phyloP scores from a whole-genome alignment of 2,113 vertebrate genomes.

The Oryzias javanicus region DNA sequence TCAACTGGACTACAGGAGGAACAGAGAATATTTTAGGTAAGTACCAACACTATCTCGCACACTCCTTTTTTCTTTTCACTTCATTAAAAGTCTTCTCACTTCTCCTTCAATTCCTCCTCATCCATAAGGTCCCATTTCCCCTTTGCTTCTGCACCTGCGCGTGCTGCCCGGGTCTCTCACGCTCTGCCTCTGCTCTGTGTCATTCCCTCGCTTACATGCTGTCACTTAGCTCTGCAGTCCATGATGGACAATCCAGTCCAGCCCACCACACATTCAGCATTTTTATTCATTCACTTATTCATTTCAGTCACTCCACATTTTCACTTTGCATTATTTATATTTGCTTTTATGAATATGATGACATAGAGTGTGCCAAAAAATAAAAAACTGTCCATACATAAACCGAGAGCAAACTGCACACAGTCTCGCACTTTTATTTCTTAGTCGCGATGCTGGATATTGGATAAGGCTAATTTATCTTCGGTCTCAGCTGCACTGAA shows the following conservation, averaged over 20 bases:
- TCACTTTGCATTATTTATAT: slow-evolving; percentile 43
- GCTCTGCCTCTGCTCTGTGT: slow-evolving; percentile 10
- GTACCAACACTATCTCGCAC: slow-evolving; percentile 6
- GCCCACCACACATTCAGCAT: slow-evolving; percentile 34
- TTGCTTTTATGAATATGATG: slow-evolving; percentile 25
- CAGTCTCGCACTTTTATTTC: background rate
- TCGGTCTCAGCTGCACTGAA: slow-evolving; percentile 29
- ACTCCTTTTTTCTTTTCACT: slow-evolving; percentile 25
- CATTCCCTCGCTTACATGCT: slow-evolving; percentile 23
- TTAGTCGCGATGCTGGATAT: slow-evolving; percentile 10
- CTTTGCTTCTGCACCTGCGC: slow-evolving; percentile 6
- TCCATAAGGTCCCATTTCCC: background rate
- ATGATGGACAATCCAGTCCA: slow-evolving; percentile 47
- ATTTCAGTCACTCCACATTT: slow-evolving; percentile 33
- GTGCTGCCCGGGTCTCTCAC: slow-evolving; percentile 7
- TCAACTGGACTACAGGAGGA: slow-evolving; percentile 23
- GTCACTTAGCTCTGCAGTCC: slow-evolving; percentile 39
- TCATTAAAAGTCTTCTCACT: slow-evolving; percentile 18
- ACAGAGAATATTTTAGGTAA: slow-evolving; percentile 38
- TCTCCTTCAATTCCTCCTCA: slow-evolving; percentile 11
- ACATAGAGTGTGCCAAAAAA: slow-evolving; percentile 2
- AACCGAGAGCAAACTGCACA: slow-evolving; percentile 6
- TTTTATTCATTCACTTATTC: slow-evolving; percentile 45
- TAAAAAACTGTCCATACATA: background rate
- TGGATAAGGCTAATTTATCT: slow-evolving; percentile 42